These are phyloP conservation scores for Chrysolina haemoptera DNA, from an alignment of 2,888 invertebrate species.

Conservation along the genomic window DNA sequence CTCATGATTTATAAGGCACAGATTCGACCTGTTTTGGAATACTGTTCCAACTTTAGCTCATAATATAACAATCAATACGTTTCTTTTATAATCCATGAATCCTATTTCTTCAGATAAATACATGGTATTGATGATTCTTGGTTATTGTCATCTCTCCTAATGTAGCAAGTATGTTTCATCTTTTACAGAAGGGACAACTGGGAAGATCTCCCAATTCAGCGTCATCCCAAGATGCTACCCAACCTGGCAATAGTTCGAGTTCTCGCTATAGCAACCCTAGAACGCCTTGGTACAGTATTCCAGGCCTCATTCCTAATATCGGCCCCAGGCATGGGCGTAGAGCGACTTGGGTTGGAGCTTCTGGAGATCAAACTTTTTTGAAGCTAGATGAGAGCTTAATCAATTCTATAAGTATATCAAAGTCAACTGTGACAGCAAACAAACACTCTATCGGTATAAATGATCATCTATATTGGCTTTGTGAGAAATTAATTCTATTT, in stretches of 20 bases:
- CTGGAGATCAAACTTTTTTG: constrained; percentile 96
- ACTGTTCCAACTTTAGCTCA: no score
- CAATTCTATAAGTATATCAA: constrained; percentile 89
- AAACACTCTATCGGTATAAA: constrained; percentile 84
- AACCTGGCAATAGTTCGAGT: constrained; percentile 65
- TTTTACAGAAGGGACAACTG: constrained; percentile 75
- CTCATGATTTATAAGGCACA: no score
- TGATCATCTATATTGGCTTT: not conserved
- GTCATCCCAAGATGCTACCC: constrained; percentile 62
- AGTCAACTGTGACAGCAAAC: constrained; percentile 92
- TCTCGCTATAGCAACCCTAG: constrained; percentile 64
- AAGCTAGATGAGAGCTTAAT: constrained; percentile 94
- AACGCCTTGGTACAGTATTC: constrained; percentile 80
- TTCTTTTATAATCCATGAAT: no score
- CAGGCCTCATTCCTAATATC: constrained; percentile 83
- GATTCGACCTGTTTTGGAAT: no score
- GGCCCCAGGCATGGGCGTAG: constrained; percentile 90
- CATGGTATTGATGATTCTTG: no score
- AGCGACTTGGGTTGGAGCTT: constrained; percentile 94
- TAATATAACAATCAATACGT: no score
- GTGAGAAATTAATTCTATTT: not conserved
- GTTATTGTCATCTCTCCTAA: no score
- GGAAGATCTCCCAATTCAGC: constrained; percentile 71
- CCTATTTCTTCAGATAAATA: no score
- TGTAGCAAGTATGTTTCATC: no score